Conservation (phyloP, 2,888 invertebrate species). For the Sminthurides aquaticus region DNA sequence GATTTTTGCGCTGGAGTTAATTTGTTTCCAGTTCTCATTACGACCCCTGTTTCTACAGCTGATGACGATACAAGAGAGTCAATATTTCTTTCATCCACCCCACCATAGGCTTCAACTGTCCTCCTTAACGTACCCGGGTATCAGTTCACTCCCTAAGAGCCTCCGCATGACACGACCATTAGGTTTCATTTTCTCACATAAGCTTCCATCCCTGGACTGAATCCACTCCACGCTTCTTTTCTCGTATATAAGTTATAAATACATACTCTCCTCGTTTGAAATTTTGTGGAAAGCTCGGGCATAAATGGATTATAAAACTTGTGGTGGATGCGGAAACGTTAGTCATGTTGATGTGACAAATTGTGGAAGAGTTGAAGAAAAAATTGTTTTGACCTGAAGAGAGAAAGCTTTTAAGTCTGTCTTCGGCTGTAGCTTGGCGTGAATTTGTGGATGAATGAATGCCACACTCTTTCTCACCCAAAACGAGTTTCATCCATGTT, state of each 20-base stretch:
- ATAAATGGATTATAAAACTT: constrained; percentile 3
- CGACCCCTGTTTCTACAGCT: background rate
- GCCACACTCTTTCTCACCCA: background rate
- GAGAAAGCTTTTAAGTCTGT: background rate
- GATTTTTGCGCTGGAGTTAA: background rate
- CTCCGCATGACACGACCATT: no score
- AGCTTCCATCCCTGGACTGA: no score
- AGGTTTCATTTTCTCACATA: no score
- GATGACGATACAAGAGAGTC: background rate
- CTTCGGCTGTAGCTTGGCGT: no score
- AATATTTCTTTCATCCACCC: background rate
- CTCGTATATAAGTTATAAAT: no score
- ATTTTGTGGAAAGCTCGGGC: no score
- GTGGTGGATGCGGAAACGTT: constrained; percentile 7
- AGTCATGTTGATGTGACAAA: constrained; percentile 8
- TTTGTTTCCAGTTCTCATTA: background rate
- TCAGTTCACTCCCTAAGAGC: no score
- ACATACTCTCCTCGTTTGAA: no score
- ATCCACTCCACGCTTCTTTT: no score
- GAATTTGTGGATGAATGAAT: background rate
- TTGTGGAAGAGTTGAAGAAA: background rate
- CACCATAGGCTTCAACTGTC: no score
- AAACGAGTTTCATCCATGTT: background rate
- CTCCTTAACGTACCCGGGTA: no score
- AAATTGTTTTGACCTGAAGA: constrained; percentile 6